A percentile compares a stretch with the other conserved stretches of the same genome.
Conservation (phyloP, 2,797 vertebrate genomes). For the Cyprinodon diabolis region DNA sequence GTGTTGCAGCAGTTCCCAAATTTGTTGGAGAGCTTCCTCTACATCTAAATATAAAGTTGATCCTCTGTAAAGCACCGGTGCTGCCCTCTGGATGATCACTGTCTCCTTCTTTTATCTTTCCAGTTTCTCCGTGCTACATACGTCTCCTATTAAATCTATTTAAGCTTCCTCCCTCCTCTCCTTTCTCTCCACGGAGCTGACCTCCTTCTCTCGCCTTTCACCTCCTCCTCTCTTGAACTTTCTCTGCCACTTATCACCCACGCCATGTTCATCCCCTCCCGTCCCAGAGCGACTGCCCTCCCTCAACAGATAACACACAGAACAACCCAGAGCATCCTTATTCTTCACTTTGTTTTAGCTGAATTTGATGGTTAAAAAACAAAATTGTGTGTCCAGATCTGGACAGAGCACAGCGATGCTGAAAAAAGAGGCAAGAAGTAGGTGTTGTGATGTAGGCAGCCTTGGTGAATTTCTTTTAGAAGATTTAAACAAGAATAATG, state of each 20-base stretch:
- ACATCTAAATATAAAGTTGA: conserved; percentile 32
- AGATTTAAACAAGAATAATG: conserved; percentile 30
- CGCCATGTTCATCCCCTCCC: conserved; percentile 6
- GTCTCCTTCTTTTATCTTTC: background rate
- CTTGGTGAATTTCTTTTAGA: conserved; percentile 29
- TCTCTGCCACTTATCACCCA: conserved; percentile 10
- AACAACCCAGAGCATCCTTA: background rate
- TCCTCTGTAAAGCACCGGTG: conserved; percentile 13
- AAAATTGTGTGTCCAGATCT: background rate
- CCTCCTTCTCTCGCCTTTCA: conserved; percentile 55
- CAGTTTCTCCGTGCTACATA: conserved; percentile 5
- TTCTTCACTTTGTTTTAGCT: background rate
- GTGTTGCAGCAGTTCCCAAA: conserved; percentile 1
- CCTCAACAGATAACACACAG: background rate
- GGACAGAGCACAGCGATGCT: conserved; percentile 13
- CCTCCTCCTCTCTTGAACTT: conserved; percentile 44
- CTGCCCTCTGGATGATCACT: background rate
- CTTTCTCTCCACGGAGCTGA: conserved; percentile 41
- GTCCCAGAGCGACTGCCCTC: background rate
- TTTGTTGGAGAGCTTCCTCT: conserved; percentile 1
- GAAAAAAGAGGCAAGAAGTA: conserved; percentile 28
- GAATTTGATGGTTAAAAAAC: background rate
- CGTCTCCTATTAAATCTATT: conserved; percentile 37
- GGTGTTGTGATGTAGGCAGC: conserved; percentile 30
- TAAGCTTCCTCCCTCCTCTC: conserved; percentile 4